Percentiles rank a stretch among this genome's conserved stretches.
phyloP scores from a whole-genome alignment of 2,113 vertebrate species.

The Sinocyclocheilus grahami region DNA sequence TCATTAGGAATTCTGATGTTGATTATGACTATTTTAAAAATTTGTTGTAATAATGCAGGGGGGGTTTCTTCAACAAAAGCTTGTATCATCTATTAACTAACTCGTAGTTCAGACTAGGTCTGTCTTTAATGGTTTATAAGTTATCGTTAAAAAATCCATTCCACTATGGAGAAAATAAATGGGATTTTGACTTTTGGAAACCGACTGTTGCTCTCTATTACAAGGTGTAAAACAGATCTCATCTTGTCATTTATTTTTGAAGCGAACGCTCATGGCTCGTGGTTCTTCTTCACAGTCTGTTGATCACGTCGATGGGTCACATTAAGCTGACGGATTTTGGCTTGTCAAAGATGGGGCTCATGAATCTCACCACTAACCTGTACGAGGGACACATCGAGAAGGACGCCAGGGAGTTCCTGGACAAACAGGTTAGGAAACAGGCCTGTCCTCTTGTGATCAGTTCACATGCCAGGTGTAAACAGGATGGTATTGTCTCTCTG shows the following conservation, averaged over 20 bases:
- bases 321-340: constrained; percentile 95
- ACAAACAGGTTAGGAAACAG: constrained; percentile 86
- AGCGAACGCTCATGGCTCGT: not conserved
- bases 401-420: constrained; percentile 91
- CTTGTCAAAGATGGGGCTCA: constrained; percentile 94
- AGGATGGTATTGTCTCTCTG: not conserved
- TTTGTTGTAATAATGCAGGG: too few relatives aligned
- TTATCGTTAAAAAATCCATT: too few relatives aligned
- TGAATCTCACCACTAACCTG: constrained; percentile 94
- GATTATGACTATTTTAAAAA: too few relatives aligned
- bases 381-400: constrained; percentile 96
- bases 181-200: too few relatives aligned
- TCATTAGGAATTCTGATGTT: too few relatives aligned
- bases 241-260: not conserved
- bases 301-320: constrained; percentile 97
- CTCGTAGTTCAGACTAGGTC: too few relatives aligned
- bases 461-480: not conserved
- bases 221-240: not conserved
- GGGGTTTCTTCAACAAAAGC: too few relatives aligned
- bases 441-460: not conserved
- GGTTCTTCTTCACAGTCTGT: constrained; percentile 73
- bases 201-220: too few relatives aligned
- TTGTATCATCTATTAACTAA: too few relatives aligned
- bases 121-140: too few relatives aligned
- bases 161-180: too few relatives aligned